Evolutionary conservation across 2,888 invertebrate genomes (phyloP), one percentile per base, ranked within the genome.

Genomic region (Gortyna flavago): DNA sequence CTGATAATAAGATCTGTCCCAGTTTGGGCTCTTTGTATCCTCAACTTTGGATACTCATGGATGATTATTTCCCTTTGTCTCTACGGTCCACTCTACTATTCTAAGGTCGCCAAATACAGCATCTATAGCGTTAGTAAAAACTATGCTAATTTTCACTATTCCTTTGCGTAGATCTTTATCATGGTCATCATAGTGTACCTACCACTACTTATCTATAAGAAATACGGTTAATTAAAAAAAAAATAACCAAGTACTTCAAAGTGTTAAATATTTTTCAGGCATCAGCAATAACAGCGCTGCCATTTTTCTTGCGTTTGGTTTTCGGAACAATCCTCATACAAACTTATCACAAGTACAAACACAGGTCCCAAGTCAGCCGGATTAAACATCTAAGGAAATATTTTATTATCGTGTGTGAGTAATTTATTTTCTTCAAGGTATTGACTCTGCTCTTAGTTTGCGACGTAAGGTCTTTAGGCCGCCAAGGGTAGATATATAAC

Each of bases 41-140:
- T 96, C 57, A 96, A 96, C 83, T 96, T 95, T 86, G 96, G 96
- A 61, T 96, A 96, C 77, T 90, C 95, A n/a, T 96, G 96, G 96
- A 95, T 96, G 91, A 95, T 96, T 35, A 94, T 95, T 75, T 90
- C 96, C 1, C 48, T 96, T 25, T 95, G 96, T 72, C 90, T 95
- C 66, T 93, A 96, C 74, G 96, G 96, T 35, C 95, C 96, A 6
- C 86, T 96, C 21, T 96, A 91, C 75, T 96, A 96, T 73, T 92
- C 93, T 2, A 91, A 90, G 77, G 92, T 95, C 21, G 88, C 91
- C 41, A 86, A 89, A 68, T 95, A 94, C 77, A 92, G 91, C 71
- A 92, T 96, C 84, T 95, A 95, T 76, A 91, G 90, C 77, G 96
- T 96, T 85, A 92, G 94, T 93, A 70, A 35, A 44, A 35, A 21